Evolutionary conservation across 2,888 invertebrate species (phyloP).

Genomic region (Perdita meconis): DNA sequence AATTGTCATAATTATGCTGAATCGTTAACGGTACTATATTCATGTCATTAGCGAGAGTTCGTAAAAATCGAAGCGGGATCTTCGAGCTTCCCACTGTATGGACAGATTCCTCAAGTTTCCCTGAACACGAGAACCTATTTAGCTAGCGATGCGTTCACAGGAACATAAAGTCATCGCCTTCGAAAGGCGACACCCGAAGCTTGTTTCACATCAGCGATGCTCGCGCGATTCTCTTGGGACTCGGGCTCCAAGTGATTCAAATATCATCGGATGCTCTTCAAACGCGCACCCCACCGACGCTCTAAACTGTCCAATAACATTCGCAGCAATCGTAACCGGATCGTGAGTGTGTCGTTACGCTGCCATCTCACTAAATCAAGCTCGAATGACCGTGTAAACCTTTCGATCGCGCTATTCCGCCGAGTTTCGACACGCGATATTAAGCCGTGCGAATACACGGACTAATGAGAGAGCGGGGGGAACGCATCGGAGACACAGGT

Average conservation of each 20-base stretch:
- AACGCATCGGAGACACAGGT: constrained; percentile 28
- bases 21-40: no score
- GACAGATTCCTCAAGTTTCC: not conserved
- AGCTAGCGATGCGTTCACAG: not conserved
- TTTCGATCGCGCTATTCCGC: constrained; percentile 11
- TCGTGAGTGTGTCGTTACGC: constrained; percentile 48
- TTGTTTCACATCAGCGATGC: constrained; percentile 38
- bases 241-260: constrained; percentile 43
- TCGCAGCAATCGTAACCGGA: constrained; percentile 42
- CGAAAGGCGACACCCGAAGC: constrained; percentile 24
- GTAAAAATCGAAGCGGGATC: not conserved
- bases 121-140: constrained; percentile 20
- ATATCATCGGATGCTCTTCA: constrained; percentile 45
- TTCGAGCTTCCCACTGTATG: not conserved
- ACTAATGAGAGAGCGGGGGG: constrained; percentile 6
- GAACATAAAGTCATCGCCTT: constrained; percentile 41
- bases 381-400: constrained; percentile 36
- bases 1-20: not conserved
- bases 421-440: constrained; percentile 16
- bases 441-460: constrained; percentile 3
- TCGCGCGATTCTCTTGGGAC: constrained; percentile 29
- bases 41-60: no score
- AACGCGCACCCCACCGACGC: constrained; percentile 16
- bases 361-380: constrained; percentile 38
- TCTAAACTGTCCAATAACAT: constrained; percentile 30